Conservation (phyloP, 2,797 vertebrate species). For the Eleutherodactylus coqui region DNA sequence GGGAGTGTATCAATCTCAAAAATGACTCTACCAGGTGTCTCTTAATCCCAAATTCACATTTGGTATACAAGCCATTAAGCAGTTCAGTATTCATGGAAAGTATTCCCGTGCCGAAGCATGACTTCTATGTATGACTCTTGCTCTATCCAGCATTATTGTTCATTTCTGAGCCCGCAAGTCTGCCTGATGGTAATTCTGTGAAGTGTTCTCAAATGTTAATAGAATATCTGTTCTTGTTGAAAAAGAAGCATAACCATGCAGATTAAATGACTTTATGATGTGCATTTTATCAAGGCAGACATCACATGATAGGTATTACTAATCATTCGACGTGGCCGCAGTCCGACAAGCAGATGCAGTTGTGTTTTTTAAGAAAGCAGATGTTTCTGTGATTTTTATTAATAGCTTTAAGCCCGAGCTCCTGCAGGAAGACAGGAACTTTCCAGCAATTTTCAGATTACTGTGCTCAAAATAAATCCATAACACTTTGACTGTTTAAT, state of each 20-base stretch:
- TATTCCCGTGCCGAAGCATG: neutral
- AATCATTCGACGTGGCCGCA: neutral
- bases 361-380: slow-evolving; percentile 10
- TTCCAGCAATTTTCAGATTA: neutral
- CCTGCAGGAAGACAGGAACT: neutral
- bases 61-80: neutral
- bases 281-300: neutral
- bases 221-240: neutral
- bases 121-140: neutral
- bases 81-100: neutral
- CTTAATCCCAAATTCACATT: neutral
- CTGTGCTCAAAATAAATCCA: neutral
- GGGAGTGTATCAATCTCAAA: slow-evolving; percentile 3
- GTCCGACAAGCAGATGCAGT: neutral
- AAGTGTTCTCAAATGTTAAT: neutral
- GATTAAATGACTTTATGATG: neutral
- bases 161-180: neutral
- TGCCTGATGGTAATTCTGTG: neutral
- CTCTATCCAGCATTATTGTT: neutral
- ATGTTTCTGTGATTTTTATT: slow-evolving; percentile 18
- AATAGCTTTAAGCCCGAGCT: neutral
- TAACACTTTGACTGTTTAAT: neutral
- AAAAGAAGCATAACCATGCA: neutral
- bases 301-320: neutral
- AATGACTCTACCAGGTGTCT: neutral